A percentile compares a stretch with the other conserved stretches of the same genome.
Evolutionary conservation across 2,888 invertebrate species (phyloP).

Genomic region (Cantharis rufa): DNA sequence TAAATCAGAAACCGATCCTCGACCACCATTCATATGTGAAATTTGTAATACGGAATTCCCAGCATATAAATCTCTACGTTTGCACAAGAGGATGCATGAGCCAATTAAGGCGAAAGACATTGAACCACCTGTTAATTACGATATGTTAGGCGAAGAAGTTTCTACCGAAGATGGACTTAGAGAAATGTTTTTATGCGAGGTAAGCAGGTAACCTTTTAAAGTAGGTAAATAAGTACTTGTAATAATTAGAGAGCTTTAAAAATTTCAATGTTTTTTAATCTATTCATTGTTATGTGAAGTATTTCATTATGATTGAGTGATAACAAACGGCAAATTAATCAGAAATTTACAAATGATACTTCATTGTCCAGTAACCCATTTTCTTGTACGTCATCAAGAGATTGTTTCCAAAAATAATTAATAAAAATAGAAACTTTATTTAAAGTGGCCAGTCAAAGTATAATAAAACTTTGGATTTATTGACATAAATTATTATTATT

Average conservation of each 20-base stretch:
- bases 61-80: constrained; percentile 67
- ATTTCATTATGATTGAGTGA: background rate
- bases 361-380: background rate
- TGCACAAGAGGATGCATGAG: constrained; percentile 77
- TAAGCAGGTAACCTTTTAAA: background rate
- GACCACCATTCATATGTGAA: constrained; percentile 60
- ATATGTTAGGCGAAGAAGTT: constrained; percentile 45
- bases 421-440: background rate
- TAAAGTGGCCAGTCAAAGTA: background rate
- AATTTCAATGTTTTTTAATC: background rate
- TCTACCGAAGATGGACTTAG: constrained; percentile 50
- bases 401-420: background rate
- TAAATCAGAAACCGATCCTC: constrained; percentile 14
- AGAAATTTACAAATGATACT: background rate
- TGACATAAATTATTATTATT: background rate
- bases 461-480: background rate
- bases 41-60: constrained; percentile 72
- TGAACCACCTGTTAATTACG: constrained; percentile 58
- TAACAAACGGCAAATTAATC: background rate
- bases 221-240: background rate
- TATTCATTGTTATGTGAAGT: background rate
- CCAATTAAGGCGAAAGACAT: constrained; percentile 63
- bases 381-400: background rate
- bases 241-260: background rate
- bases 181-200: constrained; percentile 47